Conservation (phyloP, 2,113 vertebrate genomes). For the Xenopus borealis region DNA sequence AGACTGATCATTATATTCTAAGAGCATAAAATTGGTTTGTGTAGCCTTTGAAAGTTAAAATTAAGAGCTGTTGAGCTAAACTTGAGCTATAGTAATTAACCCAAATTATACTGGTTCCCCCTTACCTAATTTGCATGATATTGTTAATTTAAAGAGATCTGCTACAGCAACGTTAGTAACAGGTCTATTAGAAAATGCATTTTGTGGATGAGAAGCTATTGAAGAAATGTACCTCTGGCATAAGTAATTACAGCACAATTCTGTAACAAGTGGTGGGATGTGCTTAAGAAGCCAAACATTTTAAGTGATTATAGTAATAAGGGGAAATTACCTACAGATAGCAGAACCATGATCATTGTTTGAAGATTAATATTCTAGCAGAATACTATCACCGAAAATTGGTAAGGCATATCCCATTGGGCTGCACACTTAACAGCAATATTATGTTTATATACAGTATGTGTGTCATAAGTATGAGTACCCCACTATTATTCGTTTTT, state of each 20-base stretch:
- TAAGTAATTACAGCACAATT: slow-evolving; percentile 32
- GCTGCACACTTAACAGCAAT: background rate
- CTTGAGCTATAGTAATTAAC: slow-evolving; percentile 77
- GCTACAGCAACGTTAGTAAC: slow-evolving; percentile 41
- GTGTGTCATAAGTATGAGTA: no score
- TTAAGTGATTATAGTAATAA: slow-evolving; percentile 43
- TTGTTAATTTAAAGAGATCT: slow-evolving; percentile 70
- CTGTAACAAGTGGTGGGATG: slow-evolving; percentile 33
- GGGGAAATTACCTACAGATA: slow-evolving; percentile 31
- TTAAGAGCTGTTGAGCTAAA: slow-evolving; percentile 73
- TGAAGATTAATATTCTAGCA: background rate
- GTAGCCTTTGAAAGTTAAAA: slow-evolving; percentile 81
- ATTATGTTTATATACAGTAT: no score
- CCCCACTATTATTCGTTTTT: no score
- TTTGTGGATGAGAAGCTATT: slow-evolving; percentile 41
- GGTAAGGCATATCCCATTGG: background rate
- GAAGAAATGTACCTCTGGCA: slow-evolving; percentile 36
- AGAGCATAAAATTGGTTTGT: slow-evolving; percentile 80
- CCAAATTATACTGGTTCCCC: slow-evolving; percentile 71
- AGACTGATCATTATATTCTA: slow-evolving; percentile 81
- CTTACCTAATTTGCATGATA: slow-evolving; percentile 70
- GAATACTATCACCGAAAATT: slow-evolving; percentile 9
- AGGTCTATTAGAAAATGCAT: slow-evolving; percentile 46
- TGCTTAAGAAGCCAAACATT: slow-evolving; percentile 44
- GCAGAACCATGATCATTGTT: slow-evolving; percentile 19